Base-by-base conservation (phyloP, 2,113 vertebrate species). In the Pseudorectes ferrugineus region DNA sequence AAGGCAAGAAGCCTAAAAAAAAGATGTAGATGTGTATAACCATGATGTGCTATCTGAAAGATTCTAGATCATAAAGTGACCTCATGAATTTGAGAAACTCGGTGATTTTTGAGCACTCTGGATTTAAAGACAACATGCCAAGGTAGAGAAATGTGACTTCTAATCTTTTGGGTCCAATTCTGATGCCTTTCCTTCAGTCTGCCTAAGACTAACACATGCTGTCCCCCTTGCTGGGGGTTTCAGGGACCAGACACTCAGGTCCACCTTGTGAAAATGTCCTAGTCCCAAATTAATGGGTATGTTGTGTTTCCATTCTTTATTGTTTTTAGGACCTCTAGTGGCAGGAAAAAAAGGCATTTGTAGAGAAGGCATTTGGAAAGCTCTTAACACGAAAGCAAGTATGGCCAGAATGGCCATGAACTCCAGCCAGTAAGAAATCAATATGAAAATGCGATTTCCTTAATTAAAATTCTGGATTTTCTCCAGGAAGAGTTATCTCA, bases 391-490 rank as follows among this genome's bases (percentile, higher is more conserved):
- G 3, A 80, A 91, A 88, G 80, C 21, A 68, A 81, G 38, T 45
- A 61, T 19, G 22, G 26, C 25, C 73, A 71, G 18, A 31, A 38
- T 16, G 17, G 76, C 33, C 45, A 51, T 14, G 36, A 92, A 74
- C 33, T 67, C 26, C 26, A 67, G 66, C 26, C 70, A 78, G 52
- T 25, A 74, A 78, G 57, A 63, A 89, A 74, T 14, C 5, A 77
- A 68, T 40, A 40, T 49, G 40, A 51, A 89, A 91, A 74, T 52
- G 31, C 28, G 14, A 72, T 78, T 88, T 82, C 49, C 66, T 91
- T 91, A 87, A 94, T 94, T 89, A 94, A 85, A n/a, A 85, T 65
- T 43, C 36, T 93, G 85, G 79, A 89, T 89, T 71, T 91, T 85
- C 43, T 92, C 92, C 93, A 96, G 36, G 35, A 81, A 70, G 26